Percentiles rank a stretch among this genome's conserved stretches.
These are phyloP conservation scores for Bombus sibiricus DNA, from an alignment of 1,140 invertebrate species.

Conservation along the genomic window DNA sequence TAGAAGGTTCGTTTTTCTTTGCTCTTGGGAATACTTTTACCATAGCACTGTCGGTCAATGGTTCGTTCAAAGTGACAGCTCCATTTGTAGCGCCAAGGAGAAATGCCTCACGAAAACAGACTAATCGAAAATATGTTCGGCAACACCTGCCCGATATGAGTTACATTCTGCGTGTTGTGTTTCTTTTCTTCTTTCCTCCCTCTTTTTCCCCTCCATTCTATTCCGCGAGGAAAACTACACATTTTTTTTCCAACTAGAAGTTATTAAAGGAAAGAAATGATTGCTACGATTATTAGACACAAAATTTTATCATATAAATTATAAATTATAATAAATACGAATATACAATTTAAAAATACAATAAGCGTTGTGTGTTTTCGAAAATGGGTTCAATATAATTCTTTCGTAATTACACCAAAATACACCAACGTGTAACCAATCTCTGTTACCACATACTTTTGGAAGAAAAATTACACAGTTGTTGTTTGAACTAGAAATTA, in stretches of 20 bases:
- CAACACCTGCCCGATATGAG: not conserved
- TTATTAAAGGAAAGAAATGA: no score
- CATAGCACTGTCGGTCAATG: not conserved
- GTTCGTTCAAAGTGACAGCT: not conserved
- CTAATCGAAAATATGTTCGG: not conserved
- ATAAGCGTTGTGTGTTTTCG: no score
- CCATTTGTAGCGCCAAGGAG: not conserved
- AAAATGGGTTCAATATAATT: accelerated
- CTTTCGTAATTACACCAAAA: no score
- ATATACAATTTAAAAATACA: no score
- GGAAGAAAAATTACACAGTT: no score
- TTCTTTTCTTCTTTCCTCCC: not conserved
- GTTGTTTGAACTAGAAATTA: no score
- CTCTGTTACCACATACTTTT: accelerated
- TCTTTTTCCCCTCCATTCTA: not conserved
- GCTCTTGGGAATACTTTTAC: not conserved
- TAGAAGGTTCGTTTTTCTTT: not conserved
- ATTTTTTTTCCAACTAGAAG: not conserved
- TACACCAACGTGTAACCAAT: no score
- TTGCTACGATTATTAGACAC: no score
- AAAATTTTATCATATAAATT: no score
- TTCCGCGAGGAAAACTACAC: not conserved
- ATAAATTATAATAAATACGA: no score
- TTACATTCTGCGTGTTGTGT: not conserved
- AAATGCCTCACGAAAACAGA: not conserved